A percentile compares a stretch with the other conserved stretches of the same genome.
These are phyloP conservation scores for Eufriesea mexicana DNA, from an alignment of 1,140 invertebrate species.

Conservation along the genomic window DNA sequence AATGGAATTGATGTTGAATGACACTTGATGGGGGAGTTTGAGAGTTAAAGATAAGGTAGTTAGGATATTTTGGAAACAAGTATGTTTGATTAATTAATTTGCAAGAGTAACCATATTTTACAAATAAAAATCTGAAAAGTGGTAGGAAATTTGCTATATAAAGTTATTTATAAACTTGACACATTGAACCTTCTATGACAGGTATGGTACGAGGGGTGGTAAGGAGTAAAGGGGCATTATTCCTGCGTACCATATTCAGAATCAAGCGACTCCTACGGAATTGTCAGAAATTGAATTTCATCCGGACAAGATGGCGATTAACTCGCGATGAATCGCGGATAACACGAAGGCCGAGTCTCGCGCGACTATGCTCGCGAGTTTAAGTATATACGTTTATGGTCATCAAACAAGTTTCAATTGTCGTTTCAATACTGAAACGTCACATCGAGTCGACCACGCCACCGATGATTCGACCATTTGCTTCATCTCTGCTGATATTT, in stretches of 20 bases:
- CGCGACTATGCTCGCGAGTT: too few relatives aligned
- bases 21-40: too few relatives aligned
- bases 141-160: too few relatives aligned
- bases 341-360: not conserved
- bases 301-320: slow-evolving; percentile 50
- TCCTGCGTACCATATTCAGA: slow-evolving; percentile 64
- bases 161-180: too few relatives aligned
- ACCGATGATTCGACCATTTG: not conserved
- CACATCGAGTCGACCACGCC: slow-evolving; percentile 49
- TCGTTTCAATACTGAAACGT: slow-evolving; percentile 55
- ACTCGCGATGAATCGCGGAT: slow-evolving; percentile 54
- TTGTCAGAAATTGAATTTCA: slow-evolving; percentile 65
- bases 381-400: not conserved
- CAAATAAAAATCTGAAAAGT: too few relatives aligned
- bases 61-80: too few relatives aligned
- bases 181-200: too few relatives aligned
- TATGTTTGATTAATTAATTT: too few relatives aligned
- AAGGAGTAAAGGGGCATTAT: slow-evolving; percentile 29
- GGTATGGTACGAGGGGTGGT: slow-evolving; percentile 10
- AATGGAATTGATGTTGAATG: too few relatives aligned
- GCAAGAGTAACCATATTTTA: too few relatives aligned
- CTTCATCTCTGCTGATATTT: not conserved
- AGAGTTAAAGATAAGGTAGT: too few relatives aligned
- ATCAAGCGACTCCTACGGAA: slow-evolving; percentile 48
- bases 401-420: slow-evolving; percentile 48